phyloP scores from a whole-genome alignment of 2,113 vertebrate genomes.

The Leptodactylus fuscus region DNA sequence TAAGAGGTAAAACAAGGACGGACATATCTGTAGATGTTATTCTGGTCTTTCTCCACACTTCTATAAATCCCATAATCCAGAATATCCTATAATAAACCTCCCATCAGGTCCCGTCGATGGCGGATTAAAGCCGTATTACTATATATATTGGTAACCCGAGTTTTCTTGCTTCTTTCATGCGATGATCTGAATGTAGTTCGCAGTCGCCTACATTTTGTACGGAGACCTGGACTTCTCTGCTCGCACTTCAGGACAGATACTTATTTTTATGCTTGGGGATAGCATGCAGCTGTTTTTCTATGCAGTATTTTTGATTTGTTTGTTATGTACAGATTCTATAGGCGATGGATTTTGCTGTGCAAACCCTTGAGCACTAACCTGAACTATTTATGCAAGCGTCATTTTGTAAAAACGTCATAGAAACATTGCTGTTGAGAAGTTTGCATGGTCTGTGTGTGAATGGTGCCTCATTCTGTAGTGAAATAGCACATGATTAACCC shows the following conservation, averaged over 20 bases:
- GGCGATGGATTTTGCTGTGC: slow-evolving; percentile 62
- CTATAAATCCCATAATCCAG: no score
- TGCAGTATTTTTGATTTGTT: slow-evolving; percentile 62
- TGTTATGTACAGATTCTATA: slow-evolving; percentile 59
- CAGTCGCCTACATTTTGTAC: slow-evolving; percentile 60
- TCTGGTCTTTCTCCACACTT: background rate
- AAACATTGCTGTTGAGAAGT: no score
- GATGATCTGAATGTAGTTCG: slow-evolving; percentile 47
- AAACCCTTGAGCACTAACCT: slow-evolving; percentile 66
- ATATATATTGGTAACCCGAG: background rate
- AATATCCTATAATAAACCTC: background rate
- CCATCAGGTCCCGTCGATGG: background rate
- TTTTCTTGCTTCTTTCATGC: background rate
- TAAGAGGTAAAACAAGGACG: no score
- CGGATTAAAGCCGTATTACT: background rate
- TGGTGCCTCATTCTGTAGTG: background rate
- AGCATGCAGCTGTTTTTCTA: slow-evolving; percentile 63
- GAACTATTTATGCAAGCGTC: slow-evolving; percentile 65
- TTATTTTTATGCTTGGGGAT: slow-evolving; percentile 62
- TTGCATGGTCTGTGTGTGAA: background rate
- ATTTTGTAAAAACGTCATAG: slow-evolving; percentile 53
- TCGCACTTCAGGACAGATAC: slow-evolving; percentile 20
- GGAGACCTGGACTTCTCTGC: slow-evolving; percentile 60
- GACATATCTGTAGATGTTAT: no score
- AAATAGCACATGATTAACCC: background rate